Base-by-base conservation (phyloP, 2,888 invertebrate species). In the Incurvaria masculella region DNA sequence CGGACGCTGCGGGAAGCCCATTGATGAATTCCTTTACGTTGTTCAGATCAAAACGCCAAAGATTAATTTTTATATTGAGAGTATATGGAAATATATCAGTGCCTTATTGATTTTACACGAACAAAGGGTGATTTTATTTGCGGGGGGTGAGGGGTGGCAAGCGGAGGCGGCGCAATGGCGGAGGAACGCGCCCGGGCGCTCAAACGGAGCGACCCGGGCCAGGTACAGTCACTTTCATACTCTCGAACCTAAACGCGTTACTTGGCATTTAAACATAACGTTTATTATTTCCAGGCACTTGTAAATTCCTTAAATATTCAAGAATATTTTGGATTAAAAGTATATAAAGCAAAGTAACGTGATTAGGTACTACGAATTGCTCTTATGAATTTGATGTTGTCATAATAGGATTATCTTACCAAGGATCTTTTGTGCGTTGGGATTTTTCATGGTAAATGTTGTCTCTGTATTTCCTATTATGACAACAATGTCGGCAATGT, bases 161-260 rank as follows among this genome's bases (percentile, higher is more conserved):
- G 66, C 42, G 44, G 58, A 42, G 44, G 62, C 62, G 58, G 57
- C 63, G 62, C 57, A 59, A 60, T 65, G 48, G 41, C 62, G 65
- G 74, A 72, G 84, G 82, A 81, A 82, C 85, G 65, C 79, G 86
- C 82, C 87, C 83, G 84, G 82, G 83, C 86, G 75, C 85, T 87
- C 87, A 86, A 87, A 85, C 82, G 65, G 86, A 87, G 86, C 79
- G 86, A 83, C 84, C 82, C 83, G 87, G 87, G 85, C 86, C 84
- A 88, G 87, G 87, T 87, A 87, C 84, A 81, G 86, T 86, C 70
- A 67, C 71, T 69, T 3, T 33, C 14, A 14, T 33, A 33, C 33
- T 33, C 33, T 14, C 33, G 33, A 8, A 33, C 33, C 14, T 8
- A n/a, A 33, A 8, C 33, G 33, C 23, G 23, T 23, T 23, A 23